phyloP scores from a whole-genome alignment of 2,888 invertebrate species.

The Hoplodrina ambigua region DNA sequence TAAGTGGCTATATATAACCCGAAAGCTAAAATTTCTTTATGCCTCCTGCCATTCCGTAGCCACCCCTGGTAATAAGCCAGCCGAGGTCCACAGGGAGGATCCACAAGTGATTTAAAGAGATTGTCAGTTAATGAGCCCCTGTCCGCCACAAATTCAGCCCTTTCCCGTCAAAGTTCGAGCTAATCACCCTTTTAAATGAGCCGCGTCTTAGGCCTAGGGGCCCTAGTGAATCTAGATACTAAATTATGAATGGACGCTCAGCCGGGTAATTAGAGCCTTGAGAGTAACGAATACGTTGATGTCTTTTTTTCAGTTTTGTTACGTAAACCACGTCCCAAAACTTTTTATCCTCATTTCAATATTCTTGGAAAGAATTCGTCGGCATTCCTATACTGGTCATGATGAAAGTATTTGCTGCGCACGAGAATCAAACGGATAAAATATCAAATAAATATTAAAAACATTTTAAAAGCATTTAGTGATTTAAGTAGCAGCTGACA shows the following conservation, averaged over 20 bases:
- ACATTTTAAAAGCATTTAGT: constrained; percentile 40
- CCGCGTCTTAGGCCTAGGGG: constrained; percentile 53
- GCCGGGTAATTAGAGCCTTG: constrained; percentile 7
- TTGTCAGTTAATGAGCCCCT: constrained; percentile 86
- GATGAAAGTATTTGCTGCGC: constrained; percentile 30
- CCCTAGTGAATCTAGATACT: constrained; percentile 45
- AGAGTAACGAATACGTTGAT: neutral
- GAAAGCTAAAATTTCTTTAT: constrained; percentile 83
- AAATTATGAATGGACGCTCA: constrained; percentile 56
- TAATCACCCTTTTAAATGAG: constrained; percentile 70
- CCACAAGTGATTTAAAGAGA: constrained; percentile 88
- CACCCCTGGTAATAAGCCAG: constrained; percentile 84
- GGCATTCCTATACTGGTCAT: constrained; percentile 21
- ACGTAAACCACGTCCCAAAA: constrained; percentile 2
- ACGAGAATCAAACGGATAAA: constrained; percentile 21
- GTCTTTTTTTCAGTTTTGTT: constrained; percentile 12
- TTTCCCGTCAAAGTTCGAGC: constrained; percentile 75
- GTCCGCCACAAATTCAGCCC: constrained; percentile 85
- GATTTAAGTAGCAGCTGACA: constrained; percentile 50
- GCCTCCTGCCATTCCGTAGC: constrained; percentile 70
- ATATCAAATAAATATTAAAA: constrained; percentile 25
- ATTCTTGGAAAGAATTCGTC: constrained; percentile 35
- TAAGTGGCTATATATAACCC: constrained; percentile 41
- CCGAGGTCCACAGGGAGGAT: constrained; percentile 78
- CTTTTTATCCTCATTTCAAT: constrained; percentile 27